A percentile compares a stretch with the other conserved stretches of the same genome.
These are phyloP conservation scores for Cryptomyrus ogoouensis DNA, from an alignment of 2,113 vertebrate species.

Conservation along the genomic window DNA sequence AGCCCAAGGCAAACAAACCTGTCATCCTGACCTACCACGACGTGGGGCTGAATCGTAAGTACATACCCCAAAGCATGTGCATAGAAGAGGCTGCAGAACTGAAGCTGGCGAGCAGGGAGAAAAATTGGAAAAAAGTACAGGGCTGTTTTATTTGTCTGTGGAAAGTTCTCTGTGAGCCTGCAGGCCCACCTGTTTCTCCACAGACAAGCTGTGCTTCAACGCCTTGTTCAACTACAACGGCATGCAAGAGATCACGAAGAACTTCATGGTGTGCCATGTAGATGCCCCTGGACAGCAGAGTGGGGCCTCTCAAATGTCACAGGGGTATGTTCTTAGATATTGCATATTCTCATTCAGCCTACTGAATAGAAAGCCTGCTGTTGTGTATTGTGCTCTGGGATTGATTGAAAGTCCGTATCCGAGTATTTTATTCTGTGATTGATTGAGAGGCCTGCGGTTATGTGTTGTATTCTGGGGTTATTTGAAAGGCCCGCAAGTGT, in stretches of 20 bases:
- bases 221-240: slow-evolving; percentile 91
- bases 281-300: slow-evolving; percentile 85
- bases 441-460: background rate
- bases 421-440: background rate
- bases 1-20: slow-evolving; percentile 85
- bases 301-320: slow-evolving; percentile 84
- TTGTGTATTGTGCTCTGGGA: background rate
- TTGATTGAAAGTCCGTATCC: background rate
- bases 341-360: background rate
- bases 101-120: background rate
- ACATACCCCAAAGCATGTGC: background rate
- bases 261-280: slow-evolving; percentile 93
- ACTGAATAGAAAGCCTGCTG: background rate
- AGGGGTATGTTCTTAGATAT: slow-evolving; percentile 70
- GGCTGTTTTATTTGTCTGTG: background rate
- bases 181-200: slow-evolving; percentile 4
- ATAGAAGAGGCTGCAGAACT: background rate
- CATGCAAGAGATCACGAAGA: slow-evolving; percentile 98
- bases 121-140: background rate
- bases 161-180: background rate
- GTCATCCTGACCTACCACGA: slow-evolving; percentile 95
- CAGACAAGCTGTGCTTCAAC: slow-evolving; percentile 98
- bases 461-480: background rate
- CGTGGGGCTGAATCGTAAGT: slow-evolving; percentile 93
- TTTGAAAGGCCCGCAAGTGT: background rate